Conservation (phyloP, 2,888 invertebrate genomes). For the Zeuzera pyrina region DNA sequence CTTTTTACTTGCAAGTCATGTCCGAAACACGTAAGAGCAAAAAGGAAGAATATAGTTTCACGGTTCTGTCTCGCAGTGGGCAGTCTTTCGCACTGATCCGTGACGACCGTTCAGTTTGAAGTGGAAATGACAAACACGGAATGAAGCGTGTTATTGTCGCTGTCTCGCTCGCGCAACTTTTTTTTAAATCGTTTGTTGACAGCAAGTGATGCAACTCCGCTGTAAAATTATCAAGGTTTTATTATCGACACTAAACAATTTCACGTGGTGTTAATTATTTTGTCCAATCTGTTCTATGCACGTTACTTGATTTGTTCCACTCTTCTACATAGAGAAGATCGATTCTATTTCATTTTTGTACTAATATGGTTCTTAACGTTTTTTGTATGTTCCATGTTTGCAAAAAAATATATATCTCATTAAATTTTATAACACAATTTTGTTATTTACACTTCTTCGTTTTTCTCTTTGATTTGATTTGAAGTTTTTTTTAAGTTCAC, state of each 20-base stretch:
- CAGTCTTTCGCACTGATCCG: conserved; percentile 56
- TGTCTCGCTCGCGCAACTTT: conserved; percentile 44
- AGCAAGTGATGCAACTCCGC: conserved; percentile 36
- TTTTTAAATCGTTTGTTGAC: conserved; percentile 43
- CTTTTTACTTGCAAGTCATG: conserved; percentile 19
- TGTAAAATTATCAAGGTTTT: conserved; percentile 35
- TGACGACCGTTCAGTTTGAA: conserved; percentile 60
- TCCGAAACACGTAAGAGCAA: conserved; percentile 22
- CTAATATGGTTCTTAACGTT: no score
- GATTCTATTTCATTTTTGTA: no score
- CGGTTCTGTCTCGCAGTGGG: conserved; percentile 41
- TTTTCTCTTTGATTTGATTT: no score
- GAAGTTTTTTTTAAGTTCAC: no score
- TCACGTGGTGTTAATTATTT: conserved; percentile 19
- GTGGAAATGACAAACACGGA: conserved; percentile 46
- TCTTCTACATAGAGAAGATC: no score
- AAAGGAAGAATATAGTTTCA: conserved; percentile 33
- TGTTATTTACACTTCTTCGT: no score
- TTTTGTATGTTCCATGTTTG: no score
- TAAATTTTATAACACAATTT: no score
- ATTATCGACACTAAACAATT: conserved; percentile 26
- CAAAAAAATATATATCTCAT: no score
- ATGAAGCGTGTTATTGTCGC: conserved; percentile 22
- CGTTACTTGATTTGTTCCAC: no score
- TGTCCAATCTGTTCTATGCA: no score